Conservation (phyloP, 1,140 invertebrate species). For the Piezodorus guildinii region DNA sequence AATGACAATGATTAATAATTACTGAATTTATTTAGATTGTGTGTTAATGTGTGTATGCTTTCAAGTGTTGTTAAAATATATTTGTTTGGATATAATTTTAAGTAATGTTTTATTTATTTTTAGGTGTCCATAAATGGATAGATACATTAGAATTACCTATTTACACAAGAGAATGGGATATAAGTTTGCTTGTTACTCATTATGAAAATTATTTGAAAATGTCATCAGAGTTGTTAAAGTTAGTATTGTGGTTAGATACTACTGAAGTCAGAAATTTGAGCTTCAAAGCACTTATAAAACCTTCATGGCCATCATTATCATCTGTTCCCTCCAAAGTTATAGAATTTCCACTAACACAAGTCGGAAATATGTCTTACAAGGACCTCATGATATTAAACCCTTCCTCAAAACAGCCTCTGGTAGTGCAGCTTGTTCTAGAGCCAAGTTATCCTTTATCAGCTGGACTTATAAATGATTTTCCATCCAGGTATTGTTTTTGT, state of each 20-base stretch:
- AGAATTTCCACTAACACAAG: slow-evolving; percentile 68
- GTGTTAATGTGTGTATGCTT: too few species aligned
- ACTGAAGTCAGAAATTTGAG: slow-evolving; percentile 43
- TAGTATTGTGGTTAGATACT: slow-evolving; percentile 46
- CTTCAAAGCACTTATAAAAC: slow-evolving; percentile 51
- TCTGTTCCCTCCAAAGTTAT: slow-evolving; percentile 37
- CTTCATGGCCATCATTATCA: slow-evolving; percentile 59
- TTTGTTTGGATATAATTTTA: too few species aligned
- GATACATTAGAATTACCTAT: slow-evolving; percentile 52
- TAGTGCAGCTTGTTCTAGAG: slow-evolving; percentile 51
- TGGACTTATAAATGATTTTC: slow-evolving; percentile 21
- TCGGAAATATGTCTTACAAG: slow-evolving; percentile 60
- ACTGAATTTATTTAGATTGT: too few species aligned
- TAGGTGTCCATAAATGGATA: slow-evolving; percentile 53
- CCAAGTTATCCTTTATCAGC: slow-evolving; percentile 33
- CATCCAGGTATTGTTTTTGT: slow-evolving; percentile 18
- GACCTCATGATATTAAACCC: slow-evolving; percentile 50
- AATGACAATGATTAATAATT: too few species aligned
- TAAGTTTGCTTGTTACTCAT: slow-evolving; percentile 44
- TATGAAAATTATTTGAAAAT: slow-evolving; percentile 45
- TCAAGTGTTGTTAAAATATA: too few species aligned
- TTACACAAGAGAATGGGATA: slow-evolving; percentile 47
- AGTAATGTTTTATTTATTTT: not conserved
- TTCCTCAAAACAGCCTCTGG: slow-evolving; percentile 40
- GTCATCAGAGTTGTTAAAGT: slow-evolving; percentile 30